A percentile compares a stretch with the other conserved stretches of the same genome.
These are phyloP conservation scores for Halyomorpha halys DNA, from an alignment of 1,140 invertebrate genomes.

Conservation along the genomic window DNA sequence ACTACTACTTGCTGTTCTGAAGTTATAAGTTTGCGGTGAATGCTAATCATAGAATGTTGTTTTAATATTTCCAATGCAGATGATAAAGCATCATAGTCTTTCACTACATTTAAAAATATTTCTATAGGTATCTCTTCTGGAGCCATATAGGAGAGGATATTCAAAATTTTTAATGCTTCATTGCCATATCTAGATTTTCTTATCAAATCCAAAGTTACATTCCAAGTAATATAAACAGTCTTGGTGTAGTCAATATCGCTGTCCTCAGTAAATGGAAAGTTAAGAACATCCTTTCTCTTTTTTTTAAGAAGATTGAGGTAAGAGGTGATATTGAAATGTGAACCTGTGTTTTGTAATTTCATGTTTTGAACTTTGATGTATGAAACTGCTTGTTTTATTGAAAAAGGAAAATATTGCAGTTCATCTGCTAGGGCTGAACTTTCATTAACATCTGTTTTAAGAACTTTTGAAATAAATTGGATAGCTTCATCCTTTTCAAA, in stretches of 20 bases:
- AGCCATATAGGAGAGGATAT: not conserved
- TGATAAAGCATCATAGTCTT: not conserved
- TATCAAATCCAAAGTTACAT: not conserved
- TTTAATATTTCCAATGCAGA: no score
- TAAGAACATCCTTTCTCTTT: not conserved
- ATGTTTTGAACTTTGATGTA: no score
- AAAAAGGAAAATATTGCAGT: no score
- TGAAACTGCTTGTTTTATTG: no score
- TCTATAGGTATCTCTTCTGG: not conserved
- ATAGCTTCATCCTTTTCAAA: not conserved
- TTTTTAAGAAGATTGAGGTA: not conserved
- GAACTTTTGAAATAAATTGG: not conserved
- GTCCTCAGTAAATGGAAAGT: not conserved
- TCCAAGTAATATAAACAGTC: not conserved
- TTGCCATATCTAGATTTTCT: not conserved
- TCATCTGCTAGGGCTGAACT: not conserved
- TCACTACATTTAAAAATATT: not conserved
- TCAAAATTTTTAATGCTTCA: not conserved
- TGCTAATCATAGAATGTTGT: not conserved
- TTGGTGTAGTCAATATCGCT: not conserved
- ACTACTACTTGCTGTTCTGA: not conserved
- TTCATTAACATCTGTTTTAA: not conserved
- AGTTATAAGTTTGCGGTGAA: not conserved
- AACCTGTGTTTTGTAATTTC: not conserved
- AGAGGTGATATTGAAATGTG: not conserved